Conservation (phyloP, 2,888 invertebrate species). For the Leptinotarsa peninsularis region DNA sequence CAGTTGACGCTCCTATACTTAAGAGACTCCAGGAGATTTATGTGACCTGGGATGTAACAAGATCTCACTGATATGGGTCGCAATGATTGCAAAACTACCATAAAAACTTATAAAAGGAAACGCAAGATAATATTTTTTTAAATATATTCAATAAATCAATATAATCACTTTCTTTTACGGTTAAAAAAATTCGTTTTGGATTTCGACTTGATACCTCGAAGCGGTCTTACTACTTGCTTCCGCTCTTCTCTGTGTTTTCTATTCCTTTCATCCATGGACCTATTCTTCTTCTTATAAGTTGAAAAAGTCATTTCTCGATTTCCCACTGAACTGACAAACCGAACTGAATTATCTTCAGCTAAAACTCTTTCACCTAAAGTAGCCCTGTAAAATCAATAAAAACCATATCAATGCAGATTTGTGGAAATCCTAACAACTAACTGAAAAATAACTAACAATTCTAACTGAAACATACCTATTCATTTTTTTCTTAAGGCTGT, state of each 20-base stretch:
- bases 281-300: slow-evolving; percentile 71
- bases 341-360: slow-evolving; percentile 71
- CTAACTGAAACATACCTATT: slow-evolving; percentile 64
- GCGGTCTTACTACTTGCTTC: slow-evolving; percentile 73
- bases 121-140: neutral
- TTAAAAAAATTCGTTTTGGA: slow-evolving; percentile 33
- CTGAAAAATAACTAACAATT: neutral
- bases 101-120: neutral
- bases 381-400: slow-evolving; percentile 66
- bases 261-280: slow-evolving; percentile 71
- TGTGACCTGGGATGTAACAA: no score
- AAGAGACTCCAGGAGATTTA: no score
- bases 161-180: slow-evolving; percentile 26
- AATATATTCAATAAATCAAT: neutral
- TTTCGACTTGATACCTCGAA: slow-evolving; percentile 34
- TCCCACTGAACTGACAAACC: slow-evolving; percentile 73
- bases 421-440: no score
- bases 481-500: slow-evolving; percentile 68
- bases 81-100: no score
- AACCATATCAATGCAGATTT: neutral
- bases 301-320: slow-evolving; percentile 86
- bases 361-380: slow-evolving; percentile 80
- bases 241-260: slow-evolving; percentile 79
- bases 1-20: no score
- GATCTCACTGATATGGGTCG: no score